phyloP scores from a whole-genome alignment of 2,797 vertebrate species.

The Aldrovandia affinis region DNA sequence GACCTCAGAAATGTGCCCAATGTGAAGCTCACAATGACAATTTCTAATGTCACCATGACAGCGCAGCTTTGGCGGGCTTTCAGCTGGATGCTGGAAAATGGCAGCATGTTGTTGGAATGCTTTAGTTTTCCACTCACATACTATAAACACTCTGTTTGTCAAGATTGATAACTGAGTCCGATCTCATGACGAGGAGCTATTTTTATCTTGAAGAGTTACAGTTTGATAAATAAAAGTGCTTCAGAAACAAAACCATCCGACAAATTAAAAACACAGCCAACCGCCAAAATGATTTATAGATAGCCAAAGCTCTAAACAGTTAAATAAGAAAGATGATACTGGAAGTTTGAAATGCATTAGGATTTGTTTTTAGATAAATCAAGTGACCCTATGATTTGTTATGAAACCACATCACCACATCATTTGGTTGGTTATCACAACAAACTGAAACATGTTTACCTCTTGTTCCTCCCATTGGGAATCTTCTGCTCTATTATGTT shows the following conservation, averaged over 20 bases:
- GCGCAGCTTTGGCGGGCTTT: background rate
- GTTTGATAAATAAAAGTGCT: background rate
- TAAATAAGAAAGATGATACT: no score
- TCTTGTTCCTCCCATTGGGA: no score
- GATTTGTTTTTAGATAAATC: background rate
- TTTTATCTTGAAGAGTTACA: background rate
- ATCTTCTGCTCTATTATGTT: no score
- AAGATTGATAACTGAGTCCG: background rate
- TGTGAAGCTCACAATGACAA: background rate
- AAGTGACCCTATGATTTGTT: background rate
- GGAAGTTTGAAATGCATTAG: no score
- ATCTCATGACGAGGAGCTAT: background rate
- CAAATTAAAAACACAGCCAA: background rate
- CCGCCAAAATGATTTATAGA: background rate
- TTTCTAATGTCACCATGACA: background rate
- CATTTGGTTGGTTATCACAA: no score
- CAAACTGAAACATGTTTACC: no score
- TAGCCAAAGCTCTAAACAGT: background rate
- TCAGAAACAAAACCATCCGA: background rate
- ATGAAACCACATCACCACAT: background rate
- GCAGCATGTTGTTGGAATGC: background rate
- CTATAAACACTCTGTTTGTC: background rate
- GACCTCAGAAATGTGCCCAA: background rate
- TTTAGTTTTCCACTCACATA: background rate
- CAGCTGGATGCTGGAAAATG: background rate